A percentile compares a stretch with the other conserved stretches of the same genome.
Evolutionary conservation across 1,140 invertebrate species (phyloP).

Genomic region (Acyrthosiphon pisum): DNA sequence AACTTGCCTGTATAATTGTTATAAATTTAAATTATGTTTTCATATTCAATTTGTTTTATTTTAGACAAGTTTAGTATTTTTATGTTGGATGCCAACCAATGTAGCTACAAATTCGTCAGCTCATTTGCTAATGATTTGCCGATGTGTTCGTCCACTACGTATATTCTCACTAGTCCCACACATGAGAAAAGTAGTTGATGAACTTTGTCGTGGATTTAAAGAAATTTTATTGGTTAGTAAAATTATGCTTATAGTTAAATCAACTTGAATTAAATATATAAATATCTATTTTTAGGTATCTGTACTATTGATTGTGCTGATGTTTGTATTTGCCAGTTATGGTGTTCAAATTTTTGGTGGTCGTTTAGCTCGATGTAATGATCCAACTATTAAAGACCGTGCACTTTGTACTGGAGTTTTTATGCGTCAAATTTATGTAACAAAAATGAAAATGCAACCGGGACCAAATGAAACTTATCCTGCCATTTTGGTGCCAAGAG

Average conservation of each 20-base stretch:
- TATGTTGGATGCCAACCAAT: conserved; percentile 93
- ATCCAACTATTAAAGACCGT: conserved; percentile 83
- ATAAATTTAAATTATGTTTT: conserved; percentile 26
- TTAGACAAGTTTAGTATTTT: conserved; percentile 90
- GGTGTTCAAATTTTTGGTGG: conserved; percentile 98
- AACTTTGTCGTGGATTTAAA: conserved; percentile 98
- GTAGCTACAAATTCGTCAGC: conserved; percentile 91
- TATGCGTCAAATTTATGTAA: conserved; percentile 93
- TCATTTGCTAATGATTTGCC: conserved; percentile 94
- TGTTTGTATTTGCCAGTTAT: conserved; percentile 99
- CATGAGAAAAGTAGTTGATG: conserved; percentile 99
- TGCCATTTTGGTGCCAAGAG: conserved; percentile 93
- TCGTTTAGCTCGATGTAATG: conserved; percentile 93
- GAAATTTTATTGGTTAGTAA: conserved; percentile 90
- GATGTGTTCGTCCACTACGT: conserved; percentile 92
- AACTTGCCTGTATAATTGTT: conserved; percentile 46
- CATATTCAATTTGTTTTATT: conserved; percentile 60
- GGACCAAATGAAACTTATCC: conserved; percentile 87
- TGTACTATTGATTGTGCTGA: conserved; percentile 94
- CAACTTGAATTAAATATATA: background rate
- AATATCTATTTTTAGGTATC: conserved; percentile 74
- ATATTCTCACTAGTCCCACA: conserved; percentile 99
- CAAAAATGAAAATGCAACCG: conserved; percentile 93
- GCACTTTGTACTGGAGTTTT: conserved; percentile 95
- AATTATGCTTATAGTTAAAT: too few species aligned